Evolutionary conservation across 2,797 vertebrate genomes (phyloP), one percentile per base, ranked within the genome.

Genomic region (Threskiornis aethiopicus): DNA sequence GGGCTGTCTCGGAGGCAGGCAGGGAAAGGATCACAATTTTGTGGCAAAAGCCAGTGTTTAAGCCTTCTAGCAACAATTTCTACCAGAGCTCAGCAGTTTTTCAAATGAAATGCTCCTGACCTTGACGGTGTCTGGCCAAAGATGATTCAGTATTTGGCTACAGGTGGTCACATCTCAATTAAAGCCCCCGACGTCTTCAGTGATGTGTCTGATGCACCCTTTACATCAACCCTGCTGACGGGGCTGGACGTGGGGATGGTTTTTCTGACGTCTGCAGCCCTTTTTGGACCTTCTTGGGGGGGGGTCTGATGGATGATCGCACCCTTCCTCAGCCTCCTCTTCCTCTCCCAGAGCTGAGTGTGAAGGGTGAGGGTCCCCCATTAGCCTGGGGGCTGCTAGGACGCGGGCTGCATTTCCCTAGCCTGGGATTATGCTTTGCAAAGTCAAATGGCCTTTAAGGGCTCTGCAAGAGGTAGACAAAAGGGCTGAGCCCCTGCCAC

Each of bases 301-400:
- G 35, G 18, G 5, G 2, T 52, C 64, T 61, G 19, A 46, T 33
- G 77, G 39, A 10, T 1, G 1, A 37, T 6, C 4, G 4, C 14
- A 2, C 19, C 73, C 66, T 64, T 71, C 71, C 59, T 84, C 78
- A 16, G 49, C 59, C 35, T 84, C 78, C 42, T 22, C 73, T n/a
- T 80, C 93, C 62, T 54, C 47, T 41, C 49, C 14, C 2, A 67
- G 59, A 54, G 26, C 15, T 2, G 1, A 1, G 10, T 1, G 1
- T 13, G 18, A 73, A 39, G 13, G 11, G 7, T 0, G 2, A 83
- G 24, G 7, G 49, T 52, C 7, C 19, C n/a, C 19, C 19, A 3
- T 11, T 47, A 0, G 0, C 42, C 20, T 0, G 1, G n/a, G n/a
- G 31, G 21, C 28, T 47, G 39, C 21, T 41, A 77, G 14, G 18